phyloP scores from a whole-genome alignment of 1,140 invertebrate species.

The Eriosoma lanigerum region DNA sequence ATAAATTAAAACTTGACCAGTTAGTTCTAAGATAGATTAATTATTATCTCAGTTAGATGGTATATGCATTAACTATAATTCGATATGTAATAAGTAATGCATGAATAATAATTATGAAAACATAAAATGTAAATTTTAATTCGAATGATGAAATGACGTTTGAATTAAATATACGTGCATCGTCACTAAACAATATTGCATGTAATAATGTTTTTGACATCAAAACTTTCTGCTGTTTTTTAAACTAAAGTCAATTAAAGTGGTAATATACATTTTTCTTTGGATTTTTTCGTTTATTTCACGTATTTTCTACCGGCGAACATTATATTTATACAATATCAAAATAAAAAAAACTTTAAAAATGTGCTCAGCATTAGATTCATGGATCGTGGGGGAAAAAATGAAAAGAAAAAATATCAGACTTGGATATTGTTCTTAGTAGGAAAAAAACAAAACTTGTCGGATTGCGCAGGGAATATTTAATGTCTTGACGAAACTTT shows the following conservation, averaged over 20 bases:
- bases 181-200: not conserved
- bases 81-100: too few species aligned
- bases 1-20: too few species aligned
- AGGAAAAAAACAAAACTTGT: constrained; percentile 44
- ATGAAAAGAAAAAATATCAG: constrained; percentile 38
- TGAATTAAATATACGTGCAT: constrained; percentile 6
- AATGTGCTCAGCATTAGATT: constrained; percentile 43
- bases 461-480: constrained; percentile 48
- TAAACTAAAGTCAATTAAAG: constrained; percentile 37
- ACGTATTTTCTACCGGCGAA: not conserved
- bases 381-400: not conserved
- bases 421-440: constrained; percentile 37
- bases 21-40: too few species aligned
- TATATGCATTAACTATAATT: too few species aligned
- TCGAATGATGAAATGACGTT: not conserved
- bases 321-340: constrained; percentile 40
- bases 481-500: constrained; percentile 46
- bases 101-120: too few species aligned
- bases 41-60: too few species aligned
- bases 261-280: constrained; percentile 36
- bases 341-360: constrained; percentile 38
- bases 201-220: constrained; percentile 45
- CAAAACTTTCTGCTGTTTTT: constrained; percentile 35
- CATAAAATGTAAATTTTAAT: too few species aligned
- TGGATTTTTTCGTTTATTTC: not conserved